Base-by-base conservation (phyloP, 2,888 invertebrate species). In the Andricus quercusramuli region DNA sequence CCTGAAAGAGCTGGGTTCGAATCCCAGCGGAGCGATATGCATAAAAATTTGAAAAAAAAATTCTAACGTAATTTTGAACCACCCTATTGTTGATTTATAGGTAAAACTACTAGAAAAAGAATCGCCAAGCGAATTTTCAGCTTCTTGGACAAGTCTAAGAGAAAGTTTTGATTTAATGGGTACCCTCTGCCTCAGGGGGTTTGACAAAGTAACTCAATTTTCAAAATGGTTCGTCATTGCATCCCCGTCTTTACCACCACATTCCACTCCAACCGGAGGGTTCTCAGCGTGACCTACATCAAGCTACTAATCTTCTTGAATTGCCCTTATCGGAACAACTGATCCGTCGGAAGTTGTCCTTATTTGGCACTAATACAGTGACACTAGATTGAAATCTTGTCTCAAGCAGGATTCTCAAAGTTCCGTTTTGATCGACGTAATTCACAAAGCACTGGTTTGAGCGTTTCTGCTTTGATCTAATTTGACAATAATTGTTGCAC, bases 121-220 rank as follows among this genome's bases (percentile, higher is more conserved):
- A 80, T 83, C 77, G 79, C 62, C 81, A 78, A 81, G 80, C 68
- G 62, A 82, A 79, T 80, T 83, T 74, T 80, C 78, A 84, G 82
- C 83, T 85, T 85, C 85, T 82, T 78, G 79, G 80, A 81, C 79
- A 82, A 81, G 80, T 82, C 79, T 77, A 56, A 70, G 59, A 81
- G 79, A 85, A 87, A 87, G 83, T 87, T 87, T 87, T 85, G 85
- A 87, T 87, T 87, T 83, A 87, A 86, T 84, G 80, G 84, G 80
- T 82, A 82, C 83, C 81, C 83, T 78, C 70, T 78, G 70, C 67
- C 82, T 80, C 80, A 17, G 77, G 79, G 81, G 82, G 78, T 81
- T 83, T 79, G 78, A 82, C 79, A 62, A 83, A 83, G 82, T 83
- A 86, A 84, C 83, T 79, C 82, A 66, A 83, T 86, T 85, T 83